These are phyloP conservation scores for Aspiorhynchus laticeps DNA, from an alignment of 2,113 vertebrate genomes.

Conservation along the genomic window DNA sequence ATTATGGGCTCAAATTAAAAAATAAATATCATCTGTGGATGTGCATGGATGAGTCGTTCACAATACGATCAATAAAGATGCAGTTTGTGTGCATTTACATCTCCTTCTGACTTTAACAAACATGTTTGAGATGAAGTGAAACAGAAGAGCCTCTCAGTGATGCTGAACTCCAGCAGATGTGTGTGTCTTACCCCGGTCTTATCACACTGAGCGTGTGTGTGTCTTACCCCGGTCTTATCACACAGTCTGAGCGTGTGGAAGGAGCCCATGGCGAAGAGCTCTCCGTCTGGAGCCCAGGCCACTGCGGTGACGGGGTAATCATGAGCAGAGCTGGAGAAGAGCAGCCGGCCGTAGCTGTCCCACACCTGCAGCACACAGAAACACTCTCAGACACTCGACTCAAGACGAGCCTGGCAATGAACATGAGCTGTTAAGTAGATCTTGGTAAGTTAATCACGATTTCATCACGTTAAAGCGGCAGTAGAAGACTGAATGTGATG, in stretches of 20 bases:
- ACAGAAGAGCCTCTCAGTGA: no score
- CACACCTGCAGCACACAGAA: constrained; percentile 80
- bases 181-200: constrained; percentile 90
- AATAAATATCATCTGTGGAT: no score
- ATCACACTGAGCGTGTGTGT: constrained; percentile 86
- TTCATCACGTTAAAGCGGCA: no score
- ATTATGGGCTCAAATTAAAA: no score
- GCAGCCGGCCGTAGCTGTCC: constrained; percentile 88
- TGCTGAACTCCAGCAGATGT: background rate
- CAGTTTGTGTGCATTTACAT: background rate
- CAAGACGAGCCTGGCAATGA: no score
- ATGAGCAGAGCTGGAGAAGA: constrained; percentile 83
- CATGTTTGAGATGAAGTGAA: background rate
- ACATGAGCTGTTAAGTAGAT: no score
- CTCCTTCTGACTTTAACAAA: background rate
- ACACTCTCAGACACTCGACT: background rate
- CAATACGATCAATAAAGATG: background rate
- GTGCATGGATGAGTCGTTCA: background rate
- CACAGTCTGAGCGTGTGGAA: constrained; percentile 94
- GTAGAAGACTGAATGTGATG: no score
- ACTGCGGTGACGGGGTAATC: constrained; percentile 91
- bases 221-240: constrained; percentile 95
- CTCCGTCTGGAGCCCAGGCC: constrained; percentile 92
- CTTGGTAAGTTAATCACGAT: no score
- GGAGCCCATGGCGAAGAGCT: constrained; percentile 94